phyloP scores from a whole-genome alignment of 2,797 vertebrate species.

The Coilia nasus region DNA sequence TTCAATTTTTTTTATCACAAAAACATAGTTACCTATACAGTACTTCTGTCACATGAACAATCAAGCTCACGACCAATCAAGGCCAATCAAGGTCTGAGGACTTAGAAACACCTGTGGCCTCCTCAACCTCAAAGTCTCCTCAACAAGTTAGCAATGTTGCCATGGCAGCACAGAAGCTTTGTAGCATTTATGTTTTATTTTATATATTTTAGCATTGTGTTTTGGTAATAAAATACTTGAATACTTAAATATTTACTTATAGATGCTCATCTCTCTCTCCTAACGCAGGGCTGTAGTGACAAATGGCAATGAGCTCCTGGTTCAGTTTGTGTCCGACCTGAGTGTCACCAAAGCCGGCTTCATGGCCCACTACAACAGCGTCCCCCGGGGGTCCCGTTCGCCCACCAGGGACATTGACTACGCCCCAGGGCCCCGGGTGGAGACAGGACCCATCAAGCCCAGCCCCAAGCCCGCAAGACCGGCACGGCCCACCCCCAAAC shows the following conservation, averaged over 20 bases:
- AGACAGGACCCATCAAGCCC: conserved; percentile 49
- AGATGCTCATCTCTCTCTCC: conserved; percentile 50
- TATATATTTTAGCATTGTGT: too few relatives aligned
- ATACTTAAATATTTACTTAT: too few relatives aligned
- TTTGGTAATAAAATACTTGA: too few relatives aligned
- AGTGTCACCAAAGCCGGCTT: conserved; percentile 90
- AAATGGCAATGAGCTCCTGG: conserved; percentile 84
- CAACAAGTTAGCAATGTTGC: too few relatives aligned
- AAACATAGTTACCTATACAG: not conserved
- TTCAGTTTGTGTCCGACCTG: conserved; percentile 92
- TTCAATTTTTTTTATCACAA: not conserved
- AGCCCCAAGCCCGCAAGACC: conserved; percentile 1
- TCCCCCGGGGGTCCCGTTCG: conserved; percentile 69
- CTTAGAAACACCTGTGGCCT: too few relatives aligned
- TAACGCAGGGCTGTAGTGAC: conserved; percentile 76
- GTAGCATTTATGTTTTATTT: too few relatives aligned
- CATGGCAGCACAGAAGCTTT: too few relatives aligned
- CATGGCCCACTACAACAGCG: conserved; percentile 78
- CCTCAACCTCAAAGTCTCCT: too few relatives aligned
- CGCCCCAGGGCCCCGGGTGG: conserved; percentile 61
- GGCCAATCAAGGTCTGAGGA: too few relatives aligned
- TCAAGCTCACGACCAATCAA: too few relatives aligned
- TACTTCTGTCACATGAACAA: not conserved
- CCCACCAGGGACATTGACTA: conserved; percentile 69
- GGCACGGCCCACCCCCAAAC: conserved; percentile 56